Base-by-base conservation (phyloP, 2,113 vertebrate species). In the Ondatra zibethicus region DNA sequence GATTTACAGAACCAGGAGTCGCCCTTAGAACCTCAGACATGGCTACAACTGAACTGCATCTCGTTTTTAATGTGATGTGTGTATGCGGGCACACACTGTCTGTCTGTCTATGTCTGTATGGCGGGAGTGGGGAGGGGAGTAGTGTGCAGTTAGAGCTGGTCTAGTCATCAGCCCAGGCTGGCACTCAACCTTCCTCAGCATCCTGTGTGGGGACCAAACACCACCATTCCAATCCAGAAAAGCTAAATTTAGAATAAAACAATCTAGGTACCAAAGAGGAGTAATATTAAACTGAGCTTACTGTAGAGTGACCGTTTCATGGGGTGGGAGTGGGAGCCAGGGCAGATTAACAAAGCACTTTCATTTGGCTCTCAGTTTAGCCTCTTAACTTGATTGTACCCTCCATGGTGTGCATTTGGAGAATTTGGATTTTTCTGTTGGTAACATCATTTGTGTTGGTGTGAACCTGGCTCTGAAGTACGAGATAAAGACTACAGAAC, bases 381-480 rank as follows among this genome's bases (percentile, higher is more conserved):
- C 55, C 36, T 88, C 27, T 86, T 92, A 6, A 80, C 21, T 80
- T 55, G 55, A 25, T 39, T 81, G 55, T 81, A 78, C 87, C 92
- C 91, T 89, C 89, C 92, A 25, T 91, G 88, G 93, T 86, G 42
- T 73, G 39, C 31, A 52, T 52, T 90, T 97, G 89, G 93, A 86
- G 65, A 94, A 85, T 88, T 86, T 87, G 58, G 33, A 47, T 96
- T 94, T 86, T 93, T 96, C 58, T 92, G 68, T 95, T 93, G 88
- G 85, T 97, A 25, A 1, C 29, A 4, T 86, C 70, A 77, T 95
- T 96, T 92, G 68, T 89, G 50, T n/a, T 70, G 27, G 25, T 87
- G 89, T 90, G 7, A 78, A 88, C 29, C 39, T 76, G 94, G 77
- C 96, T 89, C 61, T 75, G 77, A 45, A 52, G 66, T 39, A 16